These are phyloP conservation scores for Pelagia noctiluca DNA, from an alignment of 30 jellyfish, hydroid and myxozoan species.

Conservation along the genomic window DNA sequence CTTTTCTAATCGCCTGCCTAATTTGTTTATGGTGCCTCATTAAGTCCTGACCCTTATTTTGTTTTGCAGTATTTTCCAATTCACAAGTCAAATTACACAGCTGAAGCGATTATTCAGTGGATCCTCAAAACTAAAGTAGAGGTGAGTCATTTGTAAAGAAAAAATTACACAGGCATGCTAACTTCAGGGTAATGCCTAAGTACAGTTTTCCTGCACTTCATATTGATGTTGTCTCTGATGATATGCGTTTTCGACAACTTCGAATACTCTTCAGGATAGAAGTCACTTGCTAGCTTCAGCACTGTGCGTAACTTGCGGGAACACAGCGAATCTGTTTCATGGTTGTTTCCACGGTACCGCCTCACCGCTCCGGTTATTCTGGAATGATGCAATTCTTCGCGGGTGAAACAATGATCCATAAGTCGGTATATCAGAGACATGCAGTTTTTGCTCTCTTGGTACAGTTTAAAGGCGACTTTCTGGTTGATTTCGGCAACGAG, in stretches of 20 bases:
- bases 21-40: too few species aligned
- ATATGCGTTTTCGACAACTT: slow-evolving; percentile 48
- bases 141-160: slow-evolving; percentile 23
- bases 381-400: slow-evolving; percentile 61
- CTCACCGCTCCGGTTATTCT: slow-evolving; percentile 68
- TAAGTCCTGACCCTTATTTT: background rate
- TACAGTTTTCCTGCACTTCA: slow-evolving; percentile 65
- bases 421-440: slow-evolving; percentile 59
- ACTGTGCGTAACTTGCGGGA: slow-evolving; percentile 53
- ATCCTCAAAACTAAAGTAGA: slow-evolving; percentile 48
- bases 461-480: slow-evolving; percentile 47
- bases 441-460: slow-evolving; percentile 68
- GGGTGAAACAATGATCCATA: slow-evolving; percentile 65
- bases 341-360: slow-evolving; percentile 66
- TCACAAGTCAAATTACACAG: slow-evolving; percentile 51
- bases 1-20: too few species aligned
- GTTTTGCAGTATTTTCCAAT: slow-evolving; percentile 49
- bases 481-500: slow-evolving; percentile 54
- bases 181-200: slow-evolving; percentile 17
- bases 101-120: slow-evolving; percentile 46
- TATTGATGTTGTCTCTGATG: slow-evolving; percentile 49
- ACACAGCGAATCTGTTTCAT: slow-evolving; percentile 58
- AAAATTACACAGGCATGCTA: background rate
- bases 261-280: slow-evolving; percentile 52
- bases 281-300: slow-evolving; percentile 51